Conservation (phyloP, 2,113 vertebrate species). For the Cephalopterus ornatus region DNA sequence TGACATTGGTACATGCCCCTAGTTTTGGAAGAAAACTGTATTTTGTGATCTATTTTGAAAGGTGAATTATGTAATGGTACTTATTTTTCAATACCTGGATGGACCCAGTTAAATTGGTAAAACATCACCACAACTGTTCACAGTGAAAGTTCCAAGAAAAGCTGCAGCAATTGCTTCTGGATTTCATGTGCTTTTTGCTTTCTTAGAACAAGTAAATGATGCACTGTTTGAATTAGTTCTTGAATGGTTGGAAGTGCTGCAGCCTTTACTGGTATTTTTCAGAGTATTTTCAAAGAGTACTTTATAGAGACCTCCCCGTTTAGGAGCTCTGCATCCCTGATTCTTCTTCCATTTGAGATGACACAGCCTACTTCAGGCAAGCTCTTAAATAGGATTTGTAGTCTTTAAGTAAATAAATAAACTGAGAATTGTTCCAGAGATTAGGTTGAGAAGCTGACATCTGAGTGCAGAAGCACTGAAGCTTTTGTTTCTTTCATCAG, state of each 20-base stretch:
- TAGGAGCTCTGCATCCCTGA: neutral
- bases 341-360: neutral
- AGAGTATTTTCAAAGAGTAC: neutral
- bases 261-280: neutral
- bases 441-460: neutral
- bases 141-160: neutral
- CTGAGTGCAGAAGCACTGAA: neutral
- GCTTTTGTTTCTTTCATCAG: constrained; percentile 1
- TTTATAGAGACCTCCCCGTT: neutral
- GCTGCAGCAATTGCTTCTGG: neutral
- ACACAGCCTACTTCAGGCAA: neutral
- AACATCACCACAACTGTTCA: neutral
- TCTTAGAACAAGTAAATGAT: neutral
- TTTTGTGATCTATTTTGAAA: neutral
- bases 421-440: neutral
- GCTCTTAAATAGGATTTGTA: neutral
- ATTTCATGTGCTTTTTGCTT: neutral
- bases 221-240: neutral
- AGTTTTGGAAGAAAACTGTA: neutral
- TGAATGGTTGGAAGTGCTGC: neutral
- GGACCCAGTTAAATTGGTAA: neutral
- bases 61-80: neutral
- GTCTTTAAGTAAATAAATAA: neutral
- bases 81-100: neutral
- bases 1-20: neutral